phyloP scores from a whole-genome alignment of 2,113 vertebrate species.

The Athene cunicularia region DNA sequence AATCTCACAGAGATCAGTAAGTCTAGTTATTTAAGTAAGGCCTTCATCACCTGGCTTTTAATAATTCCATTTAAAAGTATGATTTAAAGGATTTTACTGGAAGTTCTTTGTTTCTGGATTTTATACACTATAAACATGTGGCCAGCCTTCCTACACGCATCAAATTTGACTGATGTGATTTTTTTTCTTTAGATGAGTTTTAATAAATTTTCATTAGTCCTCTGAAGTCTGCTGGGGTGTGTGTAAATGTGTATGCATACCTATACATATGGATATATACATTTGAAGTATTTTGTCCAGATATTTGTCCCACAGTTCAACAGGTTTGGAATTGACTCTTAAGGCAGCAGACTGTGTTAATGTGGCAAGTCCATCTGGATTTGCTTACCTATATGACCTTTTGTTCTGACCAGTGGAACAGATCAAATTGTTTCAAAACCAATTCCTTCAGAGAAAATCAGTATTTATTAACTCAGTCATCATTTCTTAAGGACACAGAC shows the following conservation, averaged over 20 bases:
- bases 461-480: not conserved
- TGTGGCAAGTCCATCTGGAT: not conserved
- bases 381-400: not conserved
- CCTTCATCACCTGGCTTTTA: not conserved
- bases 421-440: not conserved
- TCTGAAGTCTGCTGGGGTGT: not conserved
- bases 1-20: not conserved
- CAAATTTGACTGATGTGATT: not conserved
- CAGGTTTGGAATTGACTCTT: not conserved
- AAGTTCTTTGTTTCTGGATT: slow-evolving; percentile 14
- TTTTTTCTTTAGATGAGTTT: not conserved
- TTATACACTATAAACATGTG: slow-evolving; percentile 29
- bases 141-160: not conserved
- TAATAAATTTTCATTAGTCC: slow-evolving; percentile 40
- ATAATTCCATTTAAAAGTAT: not conserved
- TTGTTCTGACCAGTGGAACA: not conserved
- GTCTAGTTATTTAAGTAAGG: not conserved
- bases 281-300: not conserved
- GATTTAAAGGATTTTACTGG: slow-evolving; percentile 6
- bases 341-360: not conserved
- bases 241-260: not conserved
- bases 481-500: not conserved
- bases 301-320: not conserved
- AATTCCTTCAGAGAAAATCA: not conserved
- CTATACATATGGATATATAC: not conserved